Base-by-base conservation (phyloP, 2,888 invertebrate genomes). In the Gastracanthus pulcherrimus region DNA sequence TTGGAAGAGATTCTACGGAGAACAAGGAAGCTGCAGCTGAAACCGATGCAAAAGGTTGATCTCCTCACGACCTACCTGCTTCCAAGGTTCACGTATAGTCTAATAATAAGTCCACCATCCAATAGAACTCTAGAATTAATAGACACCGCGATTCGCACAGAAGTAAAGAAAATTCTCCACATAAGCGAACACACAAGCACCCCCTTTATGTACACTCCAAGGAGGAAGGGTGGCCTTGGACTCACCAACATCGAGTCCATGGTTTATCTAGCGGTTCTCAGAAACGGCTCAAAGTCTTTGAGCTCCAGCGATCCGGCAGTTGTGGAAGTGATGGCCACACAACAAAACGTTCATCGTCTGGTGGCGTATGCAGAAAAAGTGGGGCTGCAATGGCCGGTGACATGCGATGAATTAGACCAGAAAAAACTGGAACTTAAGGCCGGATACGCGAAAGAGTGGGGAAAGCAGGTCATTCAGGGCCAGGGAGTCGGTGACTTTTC, bases 1-100 rank as follows among this genome's bases (percentile, higher is more conserved):
- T 26, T 82, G 0, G 19, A 41, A 0, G 29, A 60, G 9, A 13
- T 72, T 2, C 7, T 84, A 0, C 41, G 62, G 9, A 60, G 67
- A 2, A 19, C 64, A 0, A 34, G 36, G 7, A 70, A 13, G 16
- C 16, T 84, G 0, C 7, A 67, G 0, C 26, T 83, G 0, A 85
- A 83, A 36, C 83, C 82, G 0, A 48, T 69, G 23, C 80, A 83
- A 26, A 83, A 83, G 36, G 0, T 84, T 0, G 76, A 83, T 0
- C 48, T 85, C 1, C 19, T 83, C 0, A 19, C 0, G 0, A 60
- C 6, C 0, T 78, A 81, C 41, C 36, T 84, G 0, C 5, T 83
- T 0, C 82, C 84, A 4, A 74, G 51, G 0, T 82, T 67, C n/a
- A 76, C 76, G 0, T 80, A 85, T n/a, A 66, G 80, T 0, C 41